Evolutionary conservation across 2,797 vertebrate genomes (phyloP), one percentile per base, ranked within the genome.

Genomic region (Ptychobarbus kaznakovi): DNA sequence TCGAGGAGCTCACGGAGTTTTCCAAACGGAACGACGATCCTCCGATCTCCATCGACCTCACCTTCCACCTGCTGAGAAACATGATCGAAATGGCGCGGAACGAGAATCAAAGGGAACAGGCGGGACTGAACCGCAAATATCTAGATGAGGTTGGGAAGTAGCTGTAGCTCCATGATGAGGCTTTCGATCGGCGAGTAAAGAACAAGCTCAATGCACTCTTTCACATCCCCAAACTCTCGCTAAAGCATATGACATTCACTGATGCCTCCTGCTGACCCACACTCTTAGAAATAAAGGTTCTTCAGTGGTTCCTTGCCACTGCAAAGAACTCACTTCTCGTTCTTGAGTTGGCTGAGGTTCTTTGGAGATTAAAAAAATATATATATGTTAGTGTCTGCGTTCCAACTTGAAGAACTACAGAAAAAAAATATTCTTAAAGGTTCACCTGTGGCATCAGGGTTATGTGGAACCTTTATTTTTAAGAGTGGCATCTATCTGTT

Each of bases 41-140:
- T 8, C 95, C 96, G 3, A 95, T 98, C 75, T 98, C 97, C 87
- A 97, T 99, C 88, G 97, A 99, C 93, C 96, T 99, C 91, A 97
- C 97, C 82, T 98, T 98, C 94, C 97, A 98, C 94, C 95, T 99
- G 81, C 95, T 99, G 86, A 93, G 97, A 92, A 96, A 97, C 69
- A 97, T 98, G 95, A 94, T 98, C 90, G 96, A 97, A 86, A 96
- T 97, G 92, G 96, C 97, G 72, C 95, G 96, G 89, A 93, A 93
- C 66, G 95, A 98, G 92, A 97, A 94, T 89, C 96, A 97, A 92
- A 93, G 94, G 68, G 95, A 96, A 91, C 97, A 96, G 86, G 97
- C 97, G 1, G 94, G 95, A 87, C 91, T 96, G 89, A 99, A 99
- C 93, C 97, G 97, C 89, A 94, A 95, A 85, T 92, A 97, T 88